A percentile compares a stretch with the other conserved stretches of the same genome.
Conservation (phyloP, 2,113 vertebrate species). For the Uria aalge region DNA sequence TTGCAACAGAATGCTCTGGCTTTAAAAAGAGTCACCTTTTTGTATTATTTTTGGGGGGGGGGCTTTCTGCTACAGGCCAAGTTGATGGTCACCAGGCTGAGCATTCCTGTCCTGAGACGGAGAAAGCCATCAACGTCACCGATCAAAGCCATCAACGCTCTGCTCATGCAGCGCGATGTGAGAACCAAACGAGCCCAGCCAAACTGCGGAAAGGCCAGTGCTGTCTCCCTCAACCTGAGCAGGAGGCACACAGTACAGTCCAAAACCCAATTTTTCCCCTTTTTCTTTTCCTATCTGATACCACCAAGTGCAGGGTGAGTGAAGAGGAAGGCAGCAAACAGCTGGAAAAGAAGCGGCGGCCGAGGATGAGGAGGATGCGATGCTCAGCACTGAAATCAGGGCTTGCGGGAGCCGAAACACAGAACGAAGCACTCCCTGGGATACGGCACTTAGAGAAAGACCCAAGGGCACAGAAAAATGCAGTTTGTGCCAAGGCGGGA, state of each 20-base stretch:
- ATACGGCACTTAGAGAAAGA: neutral
- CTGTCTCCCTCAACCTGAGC: neutral
- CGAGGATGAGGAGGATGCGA: neutral
- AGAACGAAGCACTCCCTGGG: neutral
- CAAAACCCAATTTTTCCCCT: too few relatives aligned
- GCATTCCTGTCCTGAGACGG: neutral
- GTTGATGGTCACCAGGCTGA: neutral
- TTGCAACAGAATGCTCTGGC: neutral
- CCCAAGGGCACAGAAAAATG: neutral
- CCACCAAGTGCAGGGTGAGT: neutral
- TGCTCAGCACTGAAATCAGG: neutral
- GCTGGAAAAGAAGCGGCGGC: neutral
- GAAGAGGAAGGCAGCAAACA: neutral
- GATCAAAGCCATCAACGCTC: neutral
- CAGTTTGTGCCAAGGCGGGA: neutral
- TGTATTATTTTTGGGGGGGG: too few relatives aligned
- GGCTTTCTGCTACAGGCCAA: neutral
- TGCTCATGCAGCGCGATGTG: accelerated
- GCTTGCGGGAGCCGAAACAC: neutral
- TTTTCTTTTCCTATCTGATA: neutral
- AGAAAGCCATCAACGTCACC: neutral
- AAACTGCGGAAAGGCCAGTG: neutral
- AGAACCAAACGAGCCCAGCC: neutral
- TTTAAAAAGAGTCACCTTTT: neutral
- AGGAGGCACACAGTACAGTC: neutral